Conservation (phyloP, 2,113 vertebrate species). For the Lampris megalopsis region DNA sequence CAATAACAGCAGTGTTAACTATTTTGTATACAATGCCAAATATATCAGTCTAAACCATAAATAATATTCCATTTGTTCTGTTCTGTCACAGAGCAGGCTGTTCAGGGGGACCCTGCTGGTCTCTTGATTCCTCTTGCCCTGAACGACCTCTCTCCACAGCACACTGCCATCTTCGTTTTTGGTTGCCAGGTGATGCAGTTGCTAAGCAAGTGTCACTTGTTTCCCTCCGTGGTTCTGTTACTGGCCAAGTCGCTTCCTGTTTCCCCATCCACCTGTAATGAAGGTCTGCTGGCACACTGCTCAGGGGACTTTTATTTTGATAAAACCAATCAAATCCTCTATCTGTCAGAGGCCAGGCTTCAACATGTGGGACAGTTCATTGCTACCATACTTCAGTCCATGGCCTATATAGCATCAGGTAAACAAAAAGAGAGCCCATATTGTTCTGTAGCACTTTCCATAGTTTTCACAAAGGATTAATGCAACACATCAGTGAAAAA, state of each 20-base stretch:
- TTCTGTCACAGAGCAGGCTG: slow-evolving; percentile 42
- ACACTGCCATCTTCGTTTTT: slow-evolving; percentile 83
- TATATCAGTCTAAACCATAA: background rate
- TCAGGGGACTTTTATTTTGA: slow-evolving; percentile 83
- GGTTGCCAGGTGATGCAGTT: slow-evolving; percentile 81
- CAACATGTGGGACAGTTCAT: slow-evolving; percentile 83
- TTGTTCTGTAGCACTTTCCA: too few species aligned
- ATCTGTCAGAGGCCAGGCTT: slow-evolving; percentile 78
- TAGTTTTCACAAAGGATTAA: too few species aligned
- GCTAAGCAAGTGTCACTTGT: slow-evolving; percentile 67
- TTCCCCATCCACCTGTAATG: slow-evolving; percentile 42
- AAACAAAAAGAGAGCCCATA: slow-evolving; percentile 26
- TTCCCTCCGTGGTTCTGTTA: slow-evolving; percentile 78
- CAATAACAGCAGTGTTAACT: background rate
- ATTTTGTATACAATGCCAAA: background rate
- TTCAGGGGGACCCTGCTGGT: slow-evolving; percentile 34
- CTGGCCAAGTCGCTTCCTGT: slow-evolving; percentile 80
- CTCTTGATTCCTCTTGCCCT: slow-evolving; percentile 77
- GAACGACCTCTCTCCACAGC: slow-evolving; percentile 80
- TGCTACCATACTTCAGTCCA: slow-evolving; percentile 79
- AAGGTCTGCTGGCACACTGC: slow-evolving; percentile 66
- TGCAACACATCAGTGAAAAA: too few species aligned
- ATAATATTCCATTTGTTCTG: background rate
- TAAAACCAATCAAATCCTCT: slow-evolving; percentile 82
- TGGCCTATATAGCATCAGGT: slow-evolving; percentile 85